Evolutionary conservation across 2,888 invertebrate species (phyloP), one percentile per base, ranked within the genome.

Genomic region (Drosophila fulvimacula): DNA sequence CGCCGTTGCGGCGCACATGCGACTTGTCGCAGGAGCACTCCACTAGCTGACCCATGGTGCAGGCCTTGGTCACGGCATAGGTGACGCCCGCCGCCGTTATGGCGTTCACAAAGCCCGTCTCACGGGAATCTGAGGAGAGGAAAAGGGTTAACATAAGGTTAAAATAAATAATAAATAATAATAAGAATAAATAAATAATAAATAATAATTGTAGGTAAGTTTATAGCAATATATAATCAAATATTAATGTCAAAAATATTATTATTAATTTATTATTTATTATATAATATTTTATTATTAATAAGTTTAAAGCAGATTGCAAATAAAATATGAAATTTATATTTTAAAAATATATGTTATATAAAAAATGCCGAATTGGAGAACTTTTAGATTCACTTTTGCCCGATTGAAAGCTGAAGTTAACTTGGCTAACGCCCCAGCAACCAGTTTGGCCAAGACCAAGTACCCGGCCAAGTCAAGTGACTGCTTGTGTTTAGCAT

Each of bases 51-150:
- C 98, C 98, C 92, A 95, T 95, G 67, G 97, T 97, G 93, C 98
- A 98, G 48, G 97, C 97, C 89, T 96, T 94, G 30, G 98, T 97
- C 79, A 98, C 96, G 52, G 97, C 95, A 92, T 95, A 97, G 41
- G 97, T 96, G 58, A 98, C 96, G 15, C 98, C 98, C 0, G 98
- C 98, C 0, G 98, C 96, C 11, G 97, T 96, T 89, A 98, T 96
- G 59, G 98, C 97, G 92, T 97, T 97, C 85, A 98, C 96, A 93
- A 97, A 98, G 58, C 97, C 97, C 52, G 97, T 97, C 93, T 98
- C 98, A 78, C 97, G 94, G 7, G 97, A 97, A 93, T 98, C 98
- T 11, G 5, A n/a, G 17, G 10, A 39, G 17, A 19, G 17, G n/a
- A n/a, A n/a, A n/a, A n/a, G n/a, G n/a, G n/a, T n/a, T n/a, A n/a